Conservation (phyloP, 2,888 invertebrate species). For the Eristalis arbustorum region DNA sequence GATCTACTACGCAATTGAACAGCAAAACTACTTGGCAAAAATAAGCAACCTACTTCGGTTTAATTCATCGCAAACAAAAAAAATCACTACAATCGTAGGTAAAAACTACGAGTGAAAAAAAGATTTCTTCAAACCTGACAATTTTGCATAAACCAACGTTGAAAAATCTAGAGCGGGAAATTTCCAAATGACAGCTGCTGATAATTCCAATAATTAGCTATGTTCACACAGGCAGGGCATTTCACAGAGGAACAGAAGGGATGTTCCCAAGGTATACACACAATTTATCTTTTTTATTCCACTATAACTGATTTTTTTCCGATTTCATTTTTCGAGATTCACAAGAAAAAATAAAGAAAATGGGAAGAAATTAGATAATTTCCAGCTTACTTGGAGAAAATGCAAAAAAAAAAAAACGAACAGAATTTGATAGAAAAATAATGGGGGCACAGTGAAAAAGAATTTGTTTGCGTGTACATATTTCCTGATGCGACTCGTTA, state of each 20-base stretch:
- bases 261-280: no score
- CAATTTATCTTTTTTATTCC: no score
- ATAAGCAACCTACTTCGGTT: no score
- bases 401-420: conserved; percentile 24
- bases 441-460: neutral
- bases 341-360: neutral
- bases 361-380: neutral
- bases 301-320: neutral
- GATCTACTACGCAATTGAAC: no score
- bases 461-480: neutral
- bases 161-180: neutral
- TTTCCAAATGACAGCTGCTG: neutral
- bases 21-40: no score
- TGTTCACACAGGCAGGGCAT: no score
- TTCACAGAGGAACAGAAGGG: no score
- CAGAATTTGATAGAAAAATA: conserved; percentile 12
- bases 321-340: neutral
- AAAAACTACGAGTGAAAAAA: neutral
- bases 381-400: conserved; percentile 16
- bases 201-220: neutral
- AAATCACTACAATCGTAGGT: neutral
- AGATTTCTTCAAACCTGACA: neutral
- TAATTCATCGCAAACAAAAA: neutral
- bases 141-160: neutral
- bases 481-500: neutral